Evolutionary conservation across 2,797 vertebrate genomes (phyloP), one percentile per base, ranked within the genome.

Genomic region (Mormyrops boulengeri): DNA sequence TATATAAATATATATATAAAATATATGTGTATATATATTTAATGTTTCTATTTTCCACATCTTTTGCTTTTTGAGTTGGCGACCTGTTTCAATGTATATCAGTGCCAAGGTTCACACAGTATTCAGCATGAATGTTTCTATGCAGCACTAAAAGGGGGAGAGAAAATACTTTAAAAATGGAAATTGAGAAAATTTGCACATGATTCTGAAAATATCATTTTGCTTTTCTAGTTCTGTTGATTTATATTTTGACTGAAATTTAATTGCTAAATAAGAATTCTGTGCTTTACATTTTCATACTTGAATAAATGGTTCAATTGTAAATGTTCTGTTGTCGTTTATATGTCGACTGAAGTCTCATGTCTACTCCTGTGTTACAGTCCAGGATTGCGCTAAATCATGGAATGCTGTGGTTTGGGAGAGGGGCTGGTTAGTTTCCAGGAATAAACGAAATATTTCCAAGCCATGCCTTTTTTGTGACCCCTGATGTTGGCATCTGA

Each of bases 231-330:
- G 94, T 95, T 95, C 93, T 95, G 94, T 96, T 96, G 92, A 95
- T 96, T 95, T 92, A 93, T 96, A 96, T 95, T 95, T 94, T 91
- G 88, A 91, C 85, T 90, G 88, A 92, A 91, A 77, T 88, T 94
- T 92, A 92, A 94, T 96, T 94, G 94, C 94, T 94, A 93, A 53
- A 73, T 52, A 50, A 93, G 92, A 95, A 95, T 92, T 93, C 94
- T 95, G 95, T 96, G 95, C 95, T 96, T 96, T 95, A 96, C 94
- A 96, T 96, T 97, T 96, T 96, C 96, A 96, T 96, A 96, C 96
- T 96, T 96, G 95, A 97, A 96, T 96, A 96, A 94, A 94, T 92
- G 90, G 90, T 49, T 91, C 95, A 69, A 14, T 69, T 34, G 66
- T 34, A 34, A 95, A 93, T 95, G 95, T 96, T 96, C 95, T 91